Base-by-base conservation (phyloP, 2,797 vertebrate genomes). In the Serranus cabrilla region DNA sequence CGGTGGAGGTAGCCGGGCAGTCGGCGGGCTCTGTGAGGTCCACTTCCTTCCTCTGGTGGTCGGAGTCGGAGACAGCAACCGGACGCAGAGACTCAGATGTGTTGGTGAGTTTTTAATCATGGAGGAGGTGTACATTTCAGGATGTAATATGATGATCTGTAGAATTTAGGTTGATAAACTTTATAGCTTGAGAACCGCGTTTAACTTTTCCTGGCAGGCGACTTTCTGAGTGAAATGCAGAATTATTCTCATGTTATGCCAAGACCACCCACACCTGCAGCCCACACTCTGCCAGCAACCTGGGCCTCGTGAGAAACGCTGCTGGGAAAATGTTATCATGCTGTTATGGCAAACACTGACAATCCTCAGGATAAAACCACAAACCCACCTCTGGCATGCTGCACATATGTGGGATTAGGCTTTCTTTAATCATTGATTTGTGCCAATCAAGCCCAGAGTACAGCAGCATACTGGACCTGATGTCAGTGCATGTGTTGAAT, bases 21-120 rank as follows among this genome's bases (percentile, higher is more conserved):
- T 83, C 5, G 90, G 82, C 8, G 90, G 94, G 12, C 89, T 90
- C 61, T 96, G 95, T 18, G 95, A 96, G 74, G 94, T 96, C 64
- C 94, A 96, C 83, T 96, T 96, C 76, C 93, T 96, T 8, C 95
- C 96, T 0, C 81, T 95, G 58, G 95, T 96, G 77, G 90, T 95
- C 1, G 89, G 87, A 21, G 89, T 91, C 3, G 89, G 87, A 74
- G 95, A 96, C 75, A 81, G 65, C 71, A 95, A 94, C 86, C 85
- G 79, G 16, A 95, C 94, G 0, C 95, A 96, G 79, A 91, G 90
- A 23, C 94, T 96, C 21, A 85, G 57, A 80, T 96, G 95, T 81
- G 90, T 96, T 13, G 95, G 95, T 96, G 70, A 69, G 96, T 93
- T 20, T 39, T 2, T 6, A 27, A 6, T 27, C 27, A 27, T 27